These are phyloP conservation scores for Cyclina sinensis DNA, from an alignment of 1,140 invertebrate species.

Conservation along the genomic window DNA sequence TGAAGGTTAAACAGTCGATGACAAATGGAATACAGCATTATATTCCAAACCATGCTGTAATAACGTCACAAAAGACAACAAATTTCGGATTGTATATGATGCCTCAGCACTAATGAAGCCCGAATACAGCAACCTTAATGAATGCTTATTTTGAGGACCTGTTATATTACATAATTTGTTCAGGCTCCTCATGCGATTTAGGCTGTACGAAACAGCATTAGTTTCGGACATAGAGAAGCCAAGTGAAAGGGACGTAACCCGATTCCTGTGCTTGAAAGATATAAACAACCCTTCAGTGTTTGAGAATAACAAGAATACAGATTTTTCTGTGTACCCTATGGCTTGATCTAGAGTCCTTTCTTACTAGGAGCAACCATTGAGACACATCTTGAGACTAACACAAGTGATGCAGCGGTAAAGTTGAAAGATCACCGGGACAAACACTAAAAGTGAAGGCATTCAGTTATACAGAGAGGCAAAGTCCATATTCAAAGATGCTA, in stretches of 20 bases:
- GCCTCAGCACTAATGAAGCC: conserved; percentile 20
- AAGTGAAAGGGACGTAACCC: conserved; percentile 23
- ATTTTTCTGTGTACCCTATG: conserved; percentile 36
- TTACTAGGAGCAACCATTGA: conserved; percentile 42
- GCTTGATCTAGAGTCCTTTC: conserved; percentile 44
- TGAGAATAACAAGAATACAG: conserved; percentile 25
- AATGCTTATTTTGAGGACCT: conserved; percentile 37
- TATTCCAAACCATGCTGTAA: conserved; percentile 54
- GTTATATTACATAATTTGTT: conserved; percentile 19
- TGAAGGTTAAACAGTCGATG: not conserved
- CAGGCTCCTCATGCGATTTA: conserved; percentile 2
- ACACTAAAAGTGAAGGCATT: not conserved
- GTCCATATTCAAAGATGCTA: not conserved
- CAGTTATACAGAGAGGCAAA: conserved; percentile 3
- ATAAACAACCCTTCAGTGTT: not conserved
- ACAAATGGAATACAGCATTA: conserved; percentile 10
- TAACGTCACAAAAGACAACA: conserved; percentile 44
- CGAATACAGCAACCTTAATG: conserved; percentile 25
- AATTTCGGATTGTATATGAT: conserved; percentile 42
- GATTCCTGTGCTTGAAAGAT: conserved; percentile 49
- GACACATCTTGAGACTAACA: conserved; percentile 10
- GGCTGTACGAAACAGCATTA: not conserved
- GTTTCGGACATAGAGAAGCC: conserved; percentile 42
- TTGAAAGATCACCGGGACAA: conserved; percentile 44
- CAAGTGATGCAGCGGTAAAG: not conserved